Evolutionary conservation across 2,113 vertebrate species (phyloP).

Genomic region (Gallinago paraguaiae): DNA sequence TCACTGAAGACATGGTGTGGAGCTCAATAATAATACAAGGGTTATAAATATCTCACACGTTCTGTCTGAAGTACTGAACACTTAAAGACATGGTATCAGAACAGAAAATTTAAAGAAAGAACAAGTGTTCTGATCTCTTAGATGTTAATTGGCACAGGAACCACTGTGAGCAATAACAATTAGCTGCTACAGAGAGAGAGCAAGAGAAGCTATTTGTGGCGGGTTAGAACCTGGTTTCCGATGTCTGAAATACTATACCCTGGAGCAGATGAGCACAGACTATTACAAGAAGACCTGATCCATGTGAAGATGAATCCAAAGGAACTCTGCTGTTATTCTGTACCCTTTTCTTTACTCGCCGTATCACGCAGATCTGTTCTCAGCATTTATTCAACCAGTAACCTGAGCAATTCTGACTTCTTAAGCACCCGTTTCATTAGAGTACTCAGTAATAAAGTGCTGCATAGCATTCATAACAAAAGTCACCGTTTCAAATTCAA

Average conservation of each 20-base stretch:
- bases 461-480: not conserved
- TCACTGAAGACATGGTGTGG: constrained; percentile 23
- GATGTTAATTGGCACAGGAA: not conserved
- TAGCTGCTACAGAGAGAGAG: constrained; percentile 25
- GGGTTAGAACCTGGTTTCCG: not conserved
- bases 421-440: constrained; percentile 50
- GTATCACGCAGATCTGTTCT: not conserved
- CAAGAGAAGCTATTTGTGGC: not conserved
- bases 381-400: constrained; percentile 9
- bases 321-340: constrained; percentile 43
- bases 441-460: not conserved
- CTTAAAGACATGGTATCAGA: not conserved
- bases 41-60: not conserved
- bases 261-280: not conserved
- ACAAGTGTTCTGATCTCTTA: constrained; percentile 4
- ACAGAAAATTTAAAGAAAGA: constrained; percentile 28
- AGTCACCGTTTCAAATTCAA: constrained; percentile 18
- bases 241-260: constrained; percentile 34
- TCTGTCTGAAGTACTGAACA: not conserved
- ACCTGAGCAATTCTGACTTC: constrained; percentile 38
- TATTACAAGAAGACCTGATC: constrained; percentile 41
- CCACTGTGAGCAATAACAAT: constrained; percentile 1
- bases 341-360: constrained; percentile 8
- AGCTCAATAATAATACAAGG: constrained; percentile 33
- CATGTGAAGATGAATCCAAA: constrained; percentile 1